Evolutionary conservation across 1,140 invertebrate genomes (phyloP).

Genomic region (Lordiphosa clarofinis): DNA sequence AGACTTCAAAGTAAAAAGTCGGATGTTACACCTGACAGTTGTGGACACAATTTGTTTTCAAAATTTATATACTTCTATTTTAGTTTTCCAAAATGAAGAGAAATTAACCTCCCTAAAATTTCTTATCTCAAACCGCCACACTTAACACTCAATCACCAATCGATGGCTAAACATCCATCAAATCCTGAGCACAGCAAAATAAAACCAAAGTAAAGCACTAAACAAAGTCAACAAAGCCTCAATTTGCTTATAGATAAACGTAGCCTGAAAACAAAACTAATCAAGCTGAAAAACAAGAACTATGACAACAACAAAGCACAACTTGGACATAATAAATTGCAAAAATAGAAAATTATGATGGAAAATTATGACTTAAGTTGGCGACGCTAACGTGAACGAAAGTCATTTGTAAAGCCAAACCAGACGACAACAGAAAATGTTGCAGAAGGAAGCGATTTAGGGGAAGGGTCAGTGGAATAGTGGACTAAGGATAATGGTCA

Average conservation of each 20-base stretch:
- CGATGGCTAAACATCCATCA: constrained; percentile 53
- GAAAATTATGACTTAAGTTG: constrained; percentile 64
- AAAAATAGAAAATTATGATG: constrained; percentile 58
- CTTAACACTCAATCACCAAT: constrained; percentile 51
- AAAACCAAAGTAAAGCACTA: constrained; percentile 56
- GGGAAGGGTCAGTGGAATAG: constrained; percentile 3
- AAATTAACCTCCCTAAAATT: constrained; percentile 1
- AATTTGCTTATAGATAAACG: constrained; percentile 43
- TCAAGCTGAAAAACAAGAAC: constrained; percentile 49
- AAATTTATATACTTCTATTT: too few relatives aligned
- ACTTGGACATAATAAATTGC: constrained; percentile 51
- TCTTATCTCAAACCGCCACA: constrained; percentile 35
- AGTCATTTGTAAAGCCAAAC: constrained; percentile 54
- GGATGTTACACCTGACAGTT: constrained; percentile 14
- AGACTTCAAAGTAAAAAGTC: constrained; percentile 32
- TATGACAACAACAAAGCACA: constrained; percentile 26
- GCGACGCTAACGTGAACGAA: constrained; percentile 55
- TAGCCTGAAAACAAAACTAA: constrained; percentile 40
- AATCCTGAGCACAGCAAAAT: constrained; percentile 14
- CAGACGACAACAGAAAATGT: constrained; percentile 18
- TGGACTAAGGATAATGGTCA: constrained; percentile 19
- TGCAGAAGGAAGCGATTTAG: not conserved
- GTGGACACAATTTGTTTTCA: not conserved
- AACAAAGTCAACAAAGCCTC: constrained; percentile 62
- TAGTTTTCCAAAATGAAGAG: not conserved